These are phyloP conservation scores for Phacellophora camtschatica DNA, from an alignment of 30 jellyfish, hydroid and myxozoan genomes.

Conservation along the genomic window DNA sequence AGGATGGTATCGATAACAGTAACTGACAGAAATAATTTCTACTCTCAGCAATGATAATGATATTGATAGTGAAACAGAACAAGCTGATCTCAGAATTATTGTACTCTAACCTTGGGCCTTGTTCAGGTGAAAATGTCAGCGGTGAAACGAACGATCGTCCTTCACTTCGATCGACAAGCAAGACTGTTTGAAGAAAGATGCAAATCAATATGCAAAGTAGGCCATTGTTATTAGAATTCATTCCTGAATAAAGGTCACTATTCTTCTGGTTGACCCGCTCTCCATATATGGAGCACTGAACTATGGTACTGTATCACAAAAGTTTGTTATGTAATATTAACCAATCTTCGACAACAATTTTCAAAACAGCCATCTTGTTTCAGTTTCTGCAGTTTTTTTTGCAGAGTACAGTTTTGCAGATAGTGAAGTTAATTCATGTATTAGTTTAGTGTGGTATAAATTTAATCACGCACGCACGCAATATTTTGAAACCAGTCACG, in stretches of 20 bases:
- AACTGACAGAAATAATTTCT: too few species aligned
- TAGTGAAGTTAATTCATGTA: not conserved
- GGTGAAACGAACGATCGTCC: slow-evolving; percentile 37
- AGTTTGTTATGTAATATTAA: not conserved
- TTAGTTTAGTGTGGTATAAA: not conserved
- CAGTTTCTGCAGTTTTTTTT: not conserved
- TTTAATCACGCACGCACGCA: slow-evolving; percentile 69
- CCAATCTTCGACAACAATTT: not conserved
- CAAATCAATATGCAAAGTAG: slow-evolving; percentile 49
- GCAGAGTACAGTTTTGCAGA: not conserved
- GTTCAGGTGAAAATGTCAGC: slow-evolving; percentile 50
- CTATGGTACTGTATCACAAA: slow-evolving; percentile 30
- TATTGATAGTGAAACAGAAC: too few species aligned
- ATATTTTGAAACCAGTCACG: slow-evolving; percentile 25
- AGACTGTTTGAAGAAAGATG: slow-evolving; percentile 9
- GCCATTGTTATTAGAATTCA: slow-evolving; percentile 30
- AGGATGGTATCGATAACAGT: too few species aligned
- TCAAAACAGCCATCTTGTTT: not conserved
- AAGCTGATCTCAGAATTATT: too few species aligned
- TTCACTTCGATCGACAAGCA: not conserved
- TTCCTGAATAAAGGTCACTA: slow-evolving; percentile 47
- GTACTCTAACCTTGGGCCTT: slow-evolving; percentile 81
- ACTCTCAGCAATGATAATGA: too few species aligned
- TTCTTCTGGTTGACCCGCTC: slow-evolving; percentile 51
- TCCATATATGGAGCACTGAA: slow-evolving; percentile 52